Evolutionary conservation across 2,113 vertebrate genomes (phyloP).

Genomic region (Leucopternis melanops): DNA sequence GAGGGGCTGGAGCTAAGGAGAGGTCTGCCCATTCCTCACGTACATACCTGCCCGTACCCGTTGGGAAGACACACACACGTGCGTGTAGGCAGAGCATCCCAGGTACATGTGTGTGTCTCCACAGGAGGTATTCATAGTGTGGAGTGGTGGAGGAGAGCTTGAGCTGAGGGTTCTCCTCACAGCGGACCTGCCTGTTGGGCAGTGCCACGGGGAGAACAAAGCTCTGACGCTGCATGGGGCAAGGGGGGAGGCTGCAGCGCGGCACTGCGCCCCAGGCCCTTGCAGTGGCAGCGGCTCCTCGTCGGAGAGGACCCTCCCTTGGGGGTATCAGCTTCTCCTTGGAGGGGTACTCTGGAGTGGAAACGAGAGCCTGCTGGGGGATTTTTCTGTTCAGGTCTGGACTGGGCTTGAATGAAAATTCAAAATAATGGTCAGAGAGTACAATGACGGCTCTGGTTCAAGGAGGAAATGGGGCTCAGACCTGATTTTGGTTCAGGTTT

Average conservation of each 20-base stretch:
- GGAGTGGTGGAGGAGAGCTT: neutral
- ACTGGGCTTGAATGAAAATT: neutral
- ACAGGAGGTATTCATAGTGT: neutral
- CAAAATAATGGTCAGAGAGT: neutral
- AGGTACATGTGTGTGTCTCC: rapidly evolving
- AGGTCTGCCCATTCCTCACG: neutral
- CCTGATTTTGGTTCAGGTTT: neutral
- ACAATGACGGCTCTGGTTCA: neutral
- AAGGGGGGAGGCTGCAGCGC: neutral
- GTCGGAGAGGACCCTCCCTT: neutral
- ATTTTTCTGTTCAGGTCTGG: neutral
- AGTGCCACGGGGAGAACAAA: neutral
- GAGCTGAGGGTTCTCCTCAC: neutral
- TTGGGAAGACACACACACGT: neutral
- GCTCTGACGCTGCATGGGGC: neutral
- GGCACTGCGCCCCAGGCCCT: neutral
- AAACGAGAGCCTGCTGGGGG: neutral
- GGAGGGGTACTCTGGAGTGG: neutral
- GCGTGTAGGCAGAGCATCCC: neutral
- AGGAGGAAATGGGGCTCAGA: neutral
- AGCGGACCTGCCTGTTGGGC: neutral
- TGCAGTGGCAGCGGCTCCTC: neutral
- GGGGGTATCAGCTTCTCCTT: neutral
- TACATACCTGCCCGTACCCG: rapidly evolving
- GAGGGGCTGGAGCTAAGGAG: neutral